Evolutionary conservation across 92 coral and sea anemone genomes (phyloP), one percentile per base, ranked within the genome.

Genomic region (Chrysogorgia sp.): DNA sequence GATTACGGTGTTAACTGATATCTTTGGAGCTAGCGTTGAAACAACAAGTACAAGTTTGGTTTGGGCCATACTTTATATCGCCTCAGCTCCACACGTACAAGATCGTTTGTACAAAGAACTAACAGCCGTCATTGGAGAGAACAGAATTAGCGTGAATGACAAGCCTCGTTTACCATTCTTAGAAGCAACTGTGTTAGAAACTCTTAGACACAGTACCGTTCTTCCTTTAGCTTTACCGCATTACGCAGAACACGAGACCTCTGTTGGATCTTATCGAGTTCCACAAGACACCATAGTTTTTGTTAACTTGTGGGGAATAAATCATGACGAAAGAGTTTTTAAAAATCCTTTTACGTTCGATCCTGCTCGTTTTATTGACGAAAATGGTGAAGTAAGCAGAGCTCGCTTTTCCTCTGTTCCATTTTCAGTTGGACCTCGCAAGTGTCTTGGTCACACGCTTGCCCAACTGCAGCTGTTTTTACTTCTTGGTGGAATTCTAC

Each of bases 181-280:
- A 25, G 97, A 96, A 67, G 99, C 99, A 26, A 92, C 97, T 35
- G 87, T 96, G 15, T 83, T 92, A 37, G 99, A 96, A 81, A 87
- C 75, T 15, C 89, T 96, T 0, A 92, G 99, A 43, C 61, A 77
- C 60, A 96, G 99, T 86, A 84, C 97, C 53, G 90, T 92, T 58
- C 53, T 89, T 45, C 98, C 98, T 29, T 89, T 92, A 40, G 98
- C 96, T n/a, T 62, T 94, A 40, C 98, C 98, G 3, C 98, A 94
- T 71, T 94, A 86, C 87, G 92, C 98, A 23, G 88, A 83, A 41
- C 82, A 80, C 70, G 96, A 94, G 80, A 92, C 97, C 72, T 79
- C 76, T 47, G 90, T 94, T 32, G 89, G 88, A 40, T 90, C 91
- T 10, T 86, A 91, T 86, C 71, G 86, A 37, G 65, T 94, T 30